These are phyloP conservation scores for Yponomeuta sedellus DNA, from an alignment of 2,888 invertebrate genomes.

Conservation along the genomic window DNA sequence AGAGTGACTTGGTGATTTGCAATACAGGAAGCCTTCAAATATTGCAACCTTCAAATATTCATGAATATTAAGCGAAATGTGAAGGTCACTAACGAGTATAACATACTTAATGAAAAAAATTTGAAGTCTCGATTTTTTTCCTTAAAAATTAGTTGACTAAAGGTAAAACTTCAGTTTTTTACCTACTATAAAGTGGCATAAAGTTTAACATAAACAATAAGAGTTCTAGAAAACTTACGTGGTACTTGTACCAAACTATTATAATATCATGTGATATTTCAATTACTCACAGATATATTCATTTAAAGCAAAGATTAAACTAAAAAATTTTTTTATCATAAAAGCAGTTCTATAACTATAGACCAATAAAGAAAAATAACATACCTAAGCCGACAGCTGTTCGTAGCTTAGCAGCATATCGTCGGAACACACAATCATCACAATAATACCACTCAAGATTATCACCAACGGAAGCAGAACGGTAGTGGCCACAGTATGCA, in stretches of 20 bases:
- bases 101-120: not conserved
- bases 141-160: too few relatives aligned
- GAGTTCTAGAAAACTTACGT: too few relatives aligned
- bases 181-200: too few relatives aligned
- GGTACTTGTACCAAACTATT: too few relatives aligned
- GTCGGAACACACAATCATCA: conserved; percentile 6
- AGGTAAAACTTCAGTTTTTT: too few relatives aligned
- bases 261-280: too few relatives aligned
- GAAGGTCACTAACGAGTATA: not conserved
- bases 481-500: conserved; percentile 2
- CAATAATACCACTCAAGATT: not conserved
- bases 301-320: not conserved
- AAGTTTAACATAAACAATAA: too few relatives aligned
- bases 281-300: too few relatives aligned
- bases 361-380: not conserved
- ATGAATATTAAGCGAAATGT: not conserved
- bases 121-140: too few relatives aligned
- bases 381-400: conserved; percentile 1
- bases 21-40: not conserved
- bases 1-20: not conserved
- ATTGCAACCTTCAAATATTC: not conserved
- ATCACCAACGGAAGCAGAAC: not conserved
- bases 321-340: not conserved
- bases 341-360: not conserved
- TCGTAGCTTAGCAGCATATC: conserved; percentile 1